Conservation (phyloP, 2,797 vertebrate species). For the Hyperoplus immaculatus region DNA sequence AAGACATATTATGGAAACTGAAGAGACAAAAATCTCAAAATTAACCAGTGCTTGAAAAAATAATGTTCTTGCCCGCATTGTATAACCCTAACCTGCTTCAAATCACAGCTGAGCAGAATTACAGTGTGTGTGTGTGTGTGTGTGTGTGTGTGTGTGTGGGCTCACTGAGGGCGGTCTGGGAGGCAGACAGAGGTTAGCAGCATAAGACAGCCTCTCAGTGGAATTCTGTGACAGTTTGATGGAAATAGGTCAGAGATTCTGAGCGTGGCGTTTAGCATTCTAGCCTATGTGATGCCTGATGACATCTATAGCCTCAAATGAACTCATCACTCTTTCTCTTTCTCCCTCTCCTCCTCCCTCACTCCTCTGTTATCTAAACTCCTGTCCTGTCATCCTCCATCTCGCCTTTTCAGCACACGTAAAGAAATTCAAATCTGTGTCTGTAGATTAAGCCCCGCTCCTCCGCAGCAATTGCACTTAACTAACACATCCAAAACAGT, state of each 20-base stretch:
- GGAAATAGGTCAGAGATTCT: slow-evolving; percentile 86
- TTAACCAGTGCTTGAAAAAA: too few relatives aligned
- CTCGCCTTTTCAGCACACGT: slow-evolving; percentile 31
- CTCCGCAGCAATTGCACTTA: slow-evolving; percentile 51
- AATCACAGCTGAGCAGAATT: slow-evolving; percentile 40
- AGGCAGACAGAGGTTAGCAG: slow-evolving; percentile 70
- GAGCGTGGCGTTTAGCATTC: slow-evolving; percentile 81
- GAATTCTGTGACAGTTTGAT: slow-evolving; percentile 84
- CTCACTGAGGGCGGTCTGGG: slow-evolving; percentile 32
- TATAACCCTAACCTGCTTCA: slow-evolving; percentile 17
- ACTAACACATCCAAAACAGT: slow-evolving; percentile 45
- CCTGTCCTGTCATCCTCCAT: slow-evolving; percentile 59
- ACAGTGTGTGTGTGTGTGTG: slow-evolving; percentile 26
- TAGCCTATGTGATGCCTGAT: slow-evolving; percentile 74
- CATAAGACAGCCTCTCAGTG: slow-evolving; percentile 65
- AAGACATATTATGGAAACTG: too few relatives aligned
- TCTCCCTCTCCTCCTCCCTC: not conserved
- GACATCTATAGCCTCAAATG: slow-evolving; percentile 74
- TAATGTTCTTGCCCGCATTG: too few relatives aligned
- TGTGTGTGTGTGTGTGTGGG: slow-evolving; percentile 29
- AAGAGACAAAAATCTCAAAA: too few relatives aligned
- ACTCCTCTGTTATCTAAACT: slow-evolving; percentile 57
- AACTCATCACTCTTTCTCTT: slow-evolving; percentile 71
- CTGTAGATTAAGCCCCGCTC: slow-evolving; percentile 45
- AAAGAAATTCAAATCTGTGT: slow-evolving; percentile 52